These are phyloP conservation scores for Pyrrhosoma nymphula DNA, from an alignment of 2,888 invertebrate species.

Conservation along the genomic window DNA sequence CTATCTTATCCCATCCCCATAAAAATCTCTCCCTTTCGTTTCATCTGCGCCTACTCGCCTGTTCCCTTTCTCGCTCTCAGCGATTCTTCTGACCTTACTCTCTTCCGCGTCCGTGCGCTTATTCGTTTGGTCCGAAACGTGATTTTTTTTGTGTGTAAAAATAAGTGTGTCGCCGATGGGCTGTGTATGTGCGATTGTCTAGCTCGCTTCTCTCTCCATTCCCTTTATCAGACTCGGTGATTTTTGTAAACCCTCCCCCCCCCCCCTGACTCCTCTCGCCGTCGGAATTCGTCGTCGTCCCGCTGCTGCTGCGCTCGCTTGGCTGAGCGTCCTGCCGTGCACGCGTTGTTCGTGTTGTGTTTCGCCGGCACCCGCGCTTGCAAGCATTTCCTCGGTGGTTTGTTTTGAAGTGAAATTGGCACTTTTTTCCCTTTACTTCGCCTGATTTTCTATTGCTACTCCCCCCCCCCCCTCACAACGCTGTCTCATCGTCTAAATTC, in stretches of 20 bases:
- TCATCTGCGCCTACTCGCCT: background rate
- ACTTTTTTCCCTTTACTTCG: background rate
- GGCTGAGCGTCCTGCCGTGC: background rate
- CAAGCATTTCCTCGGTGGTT: background rate
- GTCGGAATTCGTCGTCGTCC: background rate
- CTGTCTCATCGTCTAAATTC: background rate
- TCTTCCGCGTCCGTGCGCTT: background rate
- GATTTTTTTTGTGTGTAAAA: background rate
- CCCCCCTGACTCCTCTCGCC: background rate
- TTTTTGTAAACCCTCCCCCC: too few species aligned
- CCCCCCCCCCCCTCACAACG: background rate
- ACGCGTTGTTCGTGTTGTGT: background rate
- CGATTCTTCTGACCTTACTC: background rate
- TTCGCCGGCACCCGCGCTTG: background rate
- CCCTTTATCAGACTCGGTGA: too few species aligned
- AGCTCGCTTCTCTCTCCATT: background rate
- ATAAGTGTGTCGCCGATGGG: background rate
- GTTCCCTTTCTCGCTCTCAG: background rate
- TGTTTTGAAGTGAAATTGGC: slow-evolving; percentile 2
- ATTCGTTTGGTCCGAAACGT: background rate
- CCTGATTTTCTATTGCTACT: background rate
- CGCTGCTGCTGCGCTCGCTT: background rate
- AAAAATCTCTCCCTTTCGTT: background rate
- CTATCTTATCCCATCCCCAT: too few species aligned
- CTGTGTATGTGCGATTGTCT: background rate